A percentile compares a stretch with the other conserved stretches of the same genome.
These are phyloP conservation scores for Spodoptera picta DNA, from an alignment of 2,888 invertebrate genomes.

Conservation along the genomic window DNA sequence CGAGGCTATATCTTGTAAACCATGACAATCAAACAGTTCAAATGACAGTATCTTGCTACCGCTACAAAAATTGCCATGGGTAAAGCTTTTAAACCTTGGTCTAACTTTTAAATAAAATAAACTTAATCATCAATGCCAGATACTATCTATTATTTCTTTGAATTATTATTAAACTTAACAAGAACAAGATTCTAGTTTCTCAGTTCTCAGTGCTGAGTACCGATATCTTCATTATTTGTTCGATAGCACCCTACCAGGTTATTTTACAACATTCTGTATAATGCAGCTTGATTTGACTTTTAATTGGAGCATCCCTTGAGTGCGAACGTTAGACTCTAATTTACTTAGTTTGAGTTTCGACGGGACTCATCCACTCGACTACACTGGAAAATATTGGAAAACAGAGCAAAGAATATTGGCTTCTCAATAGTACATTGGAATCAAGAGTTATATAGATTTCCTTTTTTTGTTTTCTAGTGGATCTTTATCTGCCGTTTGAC, in stretches of 20 bases:
- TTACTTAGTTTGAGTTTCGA: conserved; percentile 55
- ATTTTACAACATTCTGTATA: conserved; percentile 47
- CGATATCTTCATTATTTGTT: conserved; percentile 25
- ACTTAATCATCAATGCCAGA: no score
- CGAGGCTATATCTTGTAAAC: no score
- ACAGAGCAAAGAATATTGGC: conserved; percentile 53
- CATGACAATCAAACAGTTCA: no score
- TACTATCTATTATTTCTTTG: not conserved
- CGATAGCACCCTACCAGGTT: conserved; percentile 33
- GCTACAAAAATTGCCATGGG: no score
- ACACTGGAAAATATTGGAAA: conserved; percentile 54
- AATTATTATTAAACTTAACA: conserved; percentile 13
- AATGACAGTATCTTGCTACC: no score
- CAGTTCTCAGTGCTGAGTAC: conserved; percentile 2
- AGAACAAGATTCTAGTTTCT: conserved; percentile 12
- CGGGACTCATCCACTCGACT: conserved; percentile 44
- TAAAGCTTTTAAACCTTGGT: no score
- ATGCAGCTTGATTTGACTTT: conserved; percentile 65
- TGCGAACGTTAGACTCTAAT: conserved; percentile 56
- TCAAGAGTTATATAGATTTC: conserved; percentile 17
- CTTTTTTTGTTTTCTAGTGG: conserved; percentile 6
- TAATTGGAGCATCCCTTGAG: conserved; percentile 65
- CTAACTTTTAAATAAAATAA: no score
- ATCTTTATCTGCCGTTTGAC: no score
- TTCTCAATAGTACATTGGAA: conserved; percentile 41